Conservation (phyloP, 1,140 invertebrate genomes). For the Conus betulinus region DNA sequence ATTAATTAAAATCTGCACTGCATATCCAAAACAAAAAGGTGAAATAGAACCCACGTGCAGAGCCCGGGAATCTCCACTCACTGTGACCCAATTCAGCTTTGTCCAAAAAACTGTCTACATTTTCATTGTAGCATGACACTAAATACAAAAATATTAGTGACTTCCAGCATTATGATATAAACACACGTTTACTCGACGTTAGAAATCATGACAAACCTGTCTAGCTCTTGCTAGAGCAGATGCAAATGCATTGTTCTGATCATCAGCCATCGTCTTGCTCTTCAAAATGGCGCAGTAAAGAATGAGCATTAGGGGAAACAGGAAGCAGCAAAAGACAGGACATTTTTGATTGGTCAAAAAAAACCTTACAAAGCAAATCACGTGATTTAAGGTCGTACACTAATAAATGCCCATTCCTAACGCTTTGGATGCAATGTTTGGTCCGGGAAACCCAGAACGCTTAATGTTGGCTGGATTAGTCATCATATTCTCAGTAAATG, state of each 20-base stretch:
- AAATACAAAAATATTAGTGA: neutral
- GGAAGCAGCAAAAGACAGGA: neutral
- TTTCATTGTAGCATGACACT: neutral
- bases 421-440: no score
- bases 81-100: neutral
- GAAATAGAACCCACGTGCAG: no score
- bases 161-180: no score
- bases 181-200: no score
- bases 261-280: conserved; percentile 58
- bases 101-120: neutral
- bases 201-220: conserved; percentile 58
- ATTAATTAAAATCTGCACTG: no score
- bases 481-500: no score
- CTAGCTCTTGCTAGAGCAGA: conserved; percentile 72
- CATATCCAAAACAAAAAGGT: no score
- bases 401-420: neutral
- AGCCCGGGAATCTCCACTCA: no score
- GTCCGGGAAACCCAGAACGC: no score
- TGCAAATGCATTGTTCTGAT: conserved; percentile 67
- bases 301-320: conserved; percentile 28
- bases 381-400: neutral
- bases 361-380: no score
- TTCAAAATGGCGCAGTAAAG: conserved; percentile 59
- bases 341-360: neutral
- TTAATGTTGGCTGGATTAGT: no score